A percentile compares a stretch with the other conserved stretches of the same genome.
Evolutionary conservation across 2,888 invertebrate species (phyloP).

Genomic region (Muscina levida): DNA sequence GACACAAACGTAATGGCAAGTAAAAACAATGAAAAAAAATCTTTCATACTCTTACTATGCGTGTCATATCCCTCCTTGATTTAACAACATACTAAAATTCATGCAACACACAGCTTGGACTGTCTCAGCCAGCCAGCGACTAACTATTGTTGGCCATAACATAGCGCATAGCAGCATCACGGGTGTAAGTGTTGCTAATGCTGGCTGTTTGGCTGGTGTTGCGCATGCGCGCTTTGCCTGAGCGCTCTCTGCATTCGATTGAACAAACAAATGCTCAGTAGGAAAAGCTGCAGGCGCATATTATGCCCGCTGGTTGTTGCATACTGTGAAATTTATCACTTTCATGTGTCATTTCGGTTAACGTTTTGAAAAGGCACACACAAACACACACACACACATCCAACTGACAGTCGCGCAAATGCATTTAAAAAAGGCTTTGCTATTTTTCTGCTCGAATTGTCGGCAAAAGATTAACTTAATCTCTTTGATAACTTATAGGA

Average conservation of each 20-base stretch:
- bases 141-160: neutral
- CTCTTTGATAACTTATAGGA: conserved; percentile 29
- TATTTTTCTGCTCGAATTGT: conserved; percentile 22
- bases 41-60: conserved; percentile 41
- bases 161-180: conserved; percentile 9
- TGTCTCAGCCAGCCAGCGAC: neutral
- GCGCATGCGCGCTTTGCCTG: too few relatives aligned
- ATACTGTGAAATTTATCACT: conserved; percentile 65
- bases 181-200: neutral
- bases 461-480: conserved; percentile 51
- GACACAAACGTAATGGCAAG: conserved; percentile 13
- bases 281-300: conserved; percentile 52
- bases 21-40: neutral
- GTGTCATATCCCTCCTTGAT: conserved; percentile 43
- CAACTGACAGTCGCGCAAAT: too few relatives aligned
- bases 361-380: conserved; percentile 23
- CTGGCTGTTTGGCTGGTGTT: conserved; percentile 1
- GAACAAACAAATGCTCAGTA: conserved; percentile 42
- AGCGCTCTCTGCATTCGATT: conserved; percentile 8
- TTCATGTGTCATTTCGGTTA: conserved; percentile 61
- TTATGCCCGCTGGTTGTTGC: conserved; percentile 56
- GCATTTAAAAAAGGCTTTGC: neutral
- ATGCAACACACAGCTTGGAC: conserved; percentile 36
- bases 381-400: too few relatives aligned
- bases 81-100: conserved; percentile 39